phyloP scores from a whole-genome alignment of 2,113 vertebrate species.

The Engystomops pustulosus region DNA sequence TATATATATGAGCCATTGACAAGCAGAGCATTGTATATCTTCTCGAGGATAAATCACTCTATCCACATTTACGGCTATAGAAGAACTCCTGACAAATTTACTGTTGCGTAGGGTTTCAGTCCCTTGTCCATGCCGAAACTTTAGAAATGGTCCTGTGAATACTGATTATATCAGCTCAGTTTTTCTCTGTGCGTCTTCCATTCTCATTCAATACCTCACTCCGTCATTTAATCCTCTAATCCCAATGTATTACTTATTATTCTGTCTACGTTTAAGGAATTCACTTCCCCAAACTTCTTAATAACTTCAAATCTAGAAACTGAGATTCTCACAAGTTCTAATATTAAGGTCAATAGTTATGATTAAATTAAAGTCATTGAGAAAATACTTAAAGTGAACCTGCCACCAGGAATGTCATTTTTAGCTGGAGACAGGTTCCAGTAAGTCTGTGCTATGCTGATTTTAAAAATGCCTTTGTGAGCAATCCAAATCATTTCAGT shows the following conservation, averaged over 20 bases:
- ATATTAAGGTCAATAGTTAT: too few relatives aligned
- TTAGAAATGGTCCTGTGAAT: background rate
- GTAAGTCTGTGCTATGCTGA: too few relatives aligned
- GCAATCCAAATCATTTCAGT: too few relatives aligned
- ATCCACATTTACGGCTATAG: background rate
- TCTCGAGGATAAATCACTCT: background rate
- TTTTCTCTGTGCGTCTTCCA: background rate
- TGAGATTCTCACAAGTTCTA: background rate
- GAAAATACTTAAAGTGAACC: too few relatives aligned
- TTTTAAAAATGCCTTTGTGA: too few relatives aligned
- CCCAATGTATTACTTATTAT: background rate
- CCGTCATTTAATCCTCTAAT: background rate
- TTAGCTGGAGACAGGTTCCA: too few relatives aligned
- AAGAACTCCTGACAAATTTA: background rate
- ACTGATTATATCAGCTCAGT: background rate
- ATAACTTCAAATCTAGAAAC: background rate
- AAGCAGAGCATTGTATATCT: background rate
- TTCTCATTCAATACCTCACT: background rate
- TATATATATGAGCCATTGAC: slow-evolving; percentile 1
- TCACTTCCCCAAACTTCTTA: too few relatives aligned
- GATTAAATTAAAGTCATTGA: background rate
- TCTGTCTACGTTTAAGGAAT: background rate
- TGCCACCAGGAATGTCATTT: too few relatives aligned
- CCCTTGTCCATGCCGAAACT: background rate
- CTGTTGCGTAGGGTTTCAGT: background rate